A percentile compares a stretch with the other conserved stretches of the same genome.
These are phyloP conservation scores for Clarias pachynema DNA, from an alignment of 2,797 vertebrate species.

Conservation along the genomic window DNA sequence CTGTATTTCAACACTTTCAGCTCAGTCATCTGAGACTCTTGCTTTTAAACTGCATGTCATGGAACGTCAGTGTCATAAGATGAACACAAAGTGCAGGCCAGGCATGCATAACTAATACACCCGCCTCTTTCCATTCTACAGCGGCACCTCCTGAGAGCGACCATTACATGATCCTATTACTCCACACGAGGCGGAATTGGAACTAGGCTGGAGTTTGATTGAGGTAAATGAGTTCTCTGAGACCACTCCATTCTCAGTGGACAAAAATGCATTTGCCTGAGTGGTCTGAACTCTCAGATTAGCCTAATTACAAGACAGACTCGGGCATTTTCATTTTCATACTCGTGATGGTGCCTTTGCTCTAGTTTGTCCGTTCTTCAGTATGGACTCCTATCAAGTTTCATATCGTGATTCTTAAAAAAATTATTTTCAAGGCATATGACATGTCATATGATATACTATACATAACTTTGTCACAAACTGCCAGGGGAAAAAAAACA, in stretches of 20 bases:
- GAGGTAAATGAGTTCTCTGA: conserved; percentile 8
- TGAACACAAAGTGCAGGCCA: neutral
- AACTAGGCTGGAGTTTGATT: conserved; percentile 16
- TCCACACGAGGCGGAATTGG: neutral
- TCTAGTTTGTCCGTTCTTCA: neutral
- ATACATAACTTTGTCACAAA: neutral
- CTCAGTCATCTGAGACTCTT: conserved; percentile 17
- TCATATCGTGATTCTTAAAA: neutral
- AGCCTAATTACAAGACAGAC: conserved; percentile 5
- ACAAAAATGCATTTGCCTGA: neutral
- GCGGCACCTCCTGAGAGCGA: conserved; percentile 9
- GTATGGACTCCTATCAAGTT: neutral
- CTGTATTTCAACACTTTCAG: conserved; percentile 36
- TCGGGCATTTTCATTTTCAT: neutral
- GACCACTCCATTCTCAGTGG: neutral
- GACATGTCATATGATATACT: neutral
- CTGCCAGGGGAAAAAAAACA: neutral
- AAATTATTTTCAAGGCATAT: neutral
- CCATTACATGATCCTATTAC: conserved; percentile 10
- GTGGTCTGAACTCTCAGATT: conserved; percentile 12
- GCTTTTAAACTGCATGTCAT: conserved; percentile 42
- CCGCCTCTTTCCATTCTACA: neutral
- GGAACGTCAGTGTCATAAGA: conserved; percentile 35
- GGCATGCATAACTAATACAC: conserved; percentile 32
- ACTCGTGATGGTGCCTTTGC: neutral